Evolutionary conservation across 2,888 invertebrate genomes (phyloP).

Genomic region (Hirtodrosophila trivittata): DNA sequence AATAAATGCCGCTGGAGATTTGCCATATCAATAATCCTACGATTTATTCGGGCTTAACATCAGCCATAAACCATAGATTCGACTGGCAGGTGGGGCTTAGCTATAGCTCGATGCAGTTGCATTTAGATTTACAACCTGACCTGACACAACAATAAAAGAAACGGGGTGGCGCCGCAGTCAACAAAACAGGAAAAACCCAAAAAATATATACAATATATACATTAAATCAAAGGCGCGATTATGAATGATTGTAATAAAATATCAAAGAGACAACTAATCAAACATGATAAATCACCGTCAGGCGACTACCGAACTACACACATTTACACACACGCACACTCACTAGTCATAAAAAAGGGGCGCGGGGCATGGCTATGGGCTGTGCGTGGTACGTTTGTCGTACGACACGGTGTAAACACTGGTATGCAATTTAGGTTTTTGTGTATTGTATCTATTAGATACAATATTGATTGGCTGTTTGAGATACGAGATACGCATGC

Average conservation of each 20-base stretch:
- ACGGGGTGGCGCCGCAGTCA: neutral
- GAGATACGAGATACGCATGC: slow-evolving; percentile 30
- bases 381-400: slow-evolving; percentile 7
- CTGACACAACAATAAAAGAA: slow-evolving; percentile 58
- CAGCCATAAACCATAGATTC: slow-evolving; percentile 23
- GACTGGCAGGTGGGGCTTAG: slow-evolving; percentile 10
- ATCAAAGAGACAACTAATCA: slow-evolving; percentile 74
- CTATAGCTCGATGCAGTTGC: slow-evolving; percentile 24
- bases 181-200: neutral
- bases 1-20: neutral
- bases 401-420: slow-evolving; percentile 74
- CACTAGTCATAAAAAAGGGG: slow-evolving; percentile 31
- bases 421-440: slow-evolving; percentile 71
- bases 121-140: slow-evolving; percentile 71
- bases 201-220: slow-evolving; percentile 64
- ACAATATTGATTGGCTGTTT: slow-evolving; percentile 68
- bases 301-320: slow-evolving; percentile 56
- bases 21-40: slow-evolving; percentile 3
- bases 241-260: slow-evolving; percentile 78
- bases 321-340: neutral
- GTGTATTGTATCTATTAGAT: slow-evolving; percentile 65
- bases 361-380: slow-evolving; percentile 44
- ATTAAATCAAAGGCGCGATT: slow-evolving; percentile 66
- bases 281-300: slow-evolving; percentile 73
- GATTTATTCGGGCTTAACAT: slow-evolving; percentile 25